These are phyloP conservation scores for Bombus superbus DNA, from an alignment of 1,140 invertebrate species.

Conservation along the genomic window DNA sequence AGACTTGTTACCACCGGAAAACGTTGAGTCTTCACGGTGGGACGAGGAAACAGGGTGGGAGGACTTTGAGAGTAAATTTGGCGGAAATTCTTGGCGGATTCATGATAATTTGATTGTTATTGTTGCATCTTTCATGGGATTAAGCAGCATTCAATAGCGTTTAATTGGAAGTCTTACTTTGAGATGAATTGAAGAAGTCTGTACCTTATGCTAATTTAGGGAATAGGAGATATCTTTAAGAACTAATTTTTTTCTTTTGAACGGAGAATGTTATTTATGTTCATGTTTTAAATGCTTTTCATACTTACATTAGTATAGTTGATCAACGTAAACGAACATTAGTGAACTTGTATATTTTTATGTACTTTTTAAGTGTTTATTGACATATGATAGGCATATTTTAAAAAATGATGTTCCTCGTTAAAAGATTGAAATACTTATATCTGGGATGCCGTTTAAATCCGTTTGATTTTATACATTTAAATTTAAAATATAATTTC, in stretches of 20 bases:
- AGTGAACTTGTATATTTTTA: no score
- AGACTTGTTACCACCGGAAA: conserved; percentile 31
- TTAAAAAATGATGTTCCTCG: no score
- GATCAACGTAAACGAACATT: no score
- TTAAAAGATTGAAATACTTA: no score
- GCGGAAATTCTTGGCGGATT: conserved; percentile 12
- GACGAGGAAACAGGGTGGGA: background rate
- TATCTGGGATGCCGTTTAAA: no score
- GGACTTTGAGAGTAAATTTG: conserved; percentile 14
- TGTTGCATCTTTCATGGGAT: conserved; percentile 3
- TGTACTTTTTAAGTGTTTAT: no score
- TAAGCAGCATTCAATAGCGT: background rate
- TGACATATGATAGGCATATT: no score
- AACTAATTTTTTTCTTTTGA: background rate
- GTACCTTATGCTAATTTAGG: background rate
- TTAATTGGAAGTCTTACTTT: background rate
- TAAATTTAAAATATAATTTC: no score
- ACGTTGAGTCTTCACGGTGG: background rate
- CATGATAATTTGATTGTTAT: conserved; percentile 23
- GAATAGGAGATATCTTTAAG: background rate
- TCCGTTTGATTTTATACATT: no score
- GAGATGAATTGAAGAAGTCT: background rate
- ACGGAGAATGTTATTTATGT: background rate
- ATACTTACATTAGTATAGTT: background rate
- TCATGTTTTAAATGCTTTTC: background rate